Evolutionary conservation across 2,888 invertebrate species (phyloP), one percentile per base, ranked within the genome.

Genomic region (Acronicta aceris): DNA sequence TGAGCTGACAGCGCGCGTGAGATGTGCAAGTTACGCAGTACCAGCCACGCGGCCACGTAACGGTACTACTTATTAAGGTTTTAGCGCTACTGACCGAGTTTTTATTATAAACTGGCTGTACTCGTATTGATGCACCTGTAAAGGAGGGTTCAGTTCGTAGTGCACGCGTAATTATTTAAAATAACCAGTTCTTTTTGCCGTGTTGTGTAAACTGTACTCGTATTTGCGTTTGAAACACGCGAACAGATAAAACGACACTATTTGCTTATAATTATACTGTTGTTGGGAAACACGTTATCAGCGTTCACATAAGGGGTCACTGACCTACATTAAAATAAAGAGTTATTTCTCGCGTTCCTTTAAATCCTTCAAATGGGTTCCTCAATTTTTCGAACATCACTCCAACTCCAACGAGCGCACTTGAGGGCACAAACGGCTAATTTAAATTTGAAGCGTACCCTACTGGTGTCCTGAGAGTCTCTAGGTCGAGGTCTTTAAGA

Each of bases 1-100:
- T 91, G 91, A 89, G 74, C 83, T 72, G 65, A 57, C 72, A 58
- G 65, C 53, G 67, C 53, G 64, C 51, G 48, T 59, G 61, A 59
- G 66, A 69, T 71, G 47, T 63, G 64, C 61, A 71, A 62, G 69
- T 59, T 71, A 71, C 74, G 71, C 69, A 47, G 64, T 48, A 52
- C 49, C 47, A n/a, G n/a, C n/a, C n/a, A 17, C 48, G 62, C 38
- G 33, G 17, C 47, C 69, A 61, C 65, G 70, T 76, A 78, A 67
- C 79, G 69, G 76, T 63, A 63, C 51, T 58, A 68, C 63, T 76
- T 70, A 76, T 76, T 67, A 76, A 68, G 71, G 71, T 65, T 67
- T 73, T 77, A 66, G 64, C 68, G 58, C 73, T 53, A 75, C 71
- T 75, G 79, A 78, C 78, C 77, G 65, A 71, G 36, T 79, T 77